Percentiles rank a stretch among this genome's conserved stretches.
phyloP scores from a whole-genome alignment of 2,797 vertebrate species.

The Pseudocheirus occidentalis region DNA sequence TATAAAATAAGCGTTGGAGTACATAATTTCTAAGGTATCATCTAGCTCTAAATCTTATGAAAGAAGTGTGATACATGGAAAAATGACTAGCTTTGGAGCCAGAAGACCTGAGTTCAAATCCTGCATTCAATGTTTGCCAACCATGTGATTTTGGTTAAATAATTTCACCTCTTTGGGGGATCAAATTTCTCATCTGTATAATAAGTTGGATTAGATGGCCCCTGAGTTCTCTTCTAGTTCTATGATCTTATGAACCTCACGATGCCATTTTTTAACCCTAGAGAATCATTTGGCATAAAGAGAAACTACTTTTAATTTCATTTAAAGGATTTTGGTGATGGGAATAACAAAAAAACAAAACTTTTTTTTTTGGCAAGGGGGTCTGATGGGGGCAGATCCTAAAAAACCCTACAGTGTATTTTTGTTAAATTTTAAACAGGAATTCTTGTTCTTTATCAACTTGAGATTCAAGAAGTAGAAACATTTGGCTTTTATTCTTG shows the following conservation, averaged over 20 bases:
- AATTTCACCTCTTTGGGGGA: background rate
- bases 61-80: background rate
- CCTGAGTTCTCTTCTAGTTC: background rate
- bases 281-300: constrained; percentile 27
- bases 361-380: background rate
- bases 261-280: constrained; percentile 13
- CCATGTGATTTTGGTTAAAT: background rate
- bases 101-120: background rate
- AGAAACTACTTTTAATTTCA: background rate
- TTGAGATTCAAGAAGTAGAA: constrained; percentile 9
- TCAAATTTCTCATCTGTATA: background rate
- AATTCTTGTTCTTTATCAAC: constrained; percentile 36
- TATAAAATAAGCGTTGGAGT: background rate
- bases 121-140: background rate
- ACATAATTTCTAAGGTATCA: background rate
- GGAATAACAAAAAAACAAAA: background rate
- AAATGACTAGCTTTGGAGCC: background rate
- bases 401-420: constrained; percentile 24
- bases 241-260: background rate
- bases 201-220: background rate
- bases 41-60: background rate
- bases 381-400: background rate
- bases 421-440: constrained; percentile 47
- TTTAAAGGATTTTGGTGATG: background rate
- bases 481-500: constrained; percentile 15